Percentiles rank a stretch among this genome's conserved stretches.
Evolutionary conservation across 2,888 invertebrate genomes (phyloP).

Genomic region (Thera britannica): DNA sequence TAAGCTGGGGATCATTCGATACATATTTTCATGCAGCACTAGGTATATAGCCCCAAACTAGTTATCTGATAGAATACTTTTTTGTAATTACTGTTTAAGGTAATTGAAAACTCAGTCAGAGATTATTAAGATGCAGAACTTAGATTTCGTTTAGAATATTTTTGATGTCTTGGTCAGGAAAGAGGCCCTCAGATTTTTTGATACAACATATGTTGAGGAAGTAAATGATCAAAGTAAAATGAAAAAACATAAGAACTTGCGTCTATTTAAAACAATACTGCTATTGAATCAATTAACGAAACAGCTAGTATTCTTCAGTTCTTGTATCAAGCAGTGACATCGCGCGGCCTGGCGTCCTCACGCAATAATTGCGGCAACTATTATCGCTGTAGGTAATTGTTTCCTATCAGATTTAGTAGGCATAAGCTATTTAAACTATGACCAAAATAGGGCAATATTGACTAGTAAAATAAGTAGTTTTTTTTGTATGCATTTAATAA

Average conservation of each 20-base stretch:
- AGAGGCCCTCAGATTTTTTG: too few relatives aligned
- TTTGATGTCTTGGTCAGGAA: too few relatives aligned
- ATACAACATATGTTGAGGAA: not conserved
- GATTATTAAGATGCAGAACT: too few relatives aligned
- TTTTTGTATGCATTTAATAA: not conserved
- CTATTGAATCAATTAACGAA: slow-evolving; percentile 14
- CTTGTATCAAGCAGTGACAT: slow-evolving; percentile 26
- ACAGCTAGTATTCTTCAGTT: slow-evolving; percentile 15
- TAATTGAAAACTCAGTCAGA: too few relatives aligned
- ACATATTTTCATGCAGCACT: too few relatives aligned
- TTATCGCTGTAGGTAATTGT: slow-evolving; percentile 19
- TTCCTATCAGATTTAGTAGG: slow-evolving; percentile 4
- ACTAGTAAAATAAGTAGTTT: not conserved
- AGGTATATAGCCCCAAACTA: too few relatives aligned
- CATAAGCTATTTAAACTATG: not conserved
- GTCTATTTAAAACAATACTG: not conserved
- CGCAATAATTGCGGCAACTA: slow-evolving; percentile 22
- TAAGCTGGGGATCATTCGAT: too few relatives aligned
- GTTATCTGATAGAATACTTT: too few relatives aligned
- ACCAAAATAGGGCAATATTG: not conserved
- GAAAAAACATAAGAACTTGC: not conserved
- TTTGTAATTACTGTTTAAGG: too few relatives aligned
- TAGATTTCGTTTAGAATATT: too few relatives aligned
- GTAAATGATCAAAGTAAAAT: not conserved
- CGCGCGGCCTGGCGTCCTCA: slow-evolving; percentile 18